Conservation (phyloP, 2,888 invertebrate genomes). For the Alloscopus bannaensis region DNA sequence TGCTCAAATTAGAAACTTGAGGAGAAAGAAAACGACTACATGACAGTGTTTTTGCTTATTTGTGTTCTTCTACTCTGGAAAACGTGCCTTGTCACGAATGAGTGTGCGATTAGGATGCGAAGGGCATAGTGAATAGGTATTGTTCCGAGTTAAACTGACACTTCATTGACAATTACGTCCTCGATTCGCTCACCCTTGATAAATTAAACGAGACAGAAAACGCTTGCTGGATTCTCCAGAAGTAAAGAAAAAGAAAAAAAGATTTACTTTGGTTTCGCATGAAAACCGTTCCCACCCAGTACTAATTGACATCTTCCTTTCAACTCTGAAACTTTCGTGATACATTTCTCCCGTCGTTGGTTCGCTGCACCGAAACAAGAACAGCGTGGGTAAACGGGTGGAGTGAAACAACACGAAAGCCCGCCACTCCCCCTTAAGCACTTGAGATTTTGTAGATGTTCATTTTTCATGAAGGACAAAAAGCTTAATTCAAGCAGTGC, state of each 20-base stretch:
- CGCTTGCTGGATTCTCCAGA: background rate
- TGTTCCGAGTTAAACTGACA: conserved; percentile 5
- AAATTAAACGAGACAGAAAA: background rate
- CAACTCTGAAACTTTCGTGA: background rate
- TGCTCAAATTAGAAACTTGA: background rate
- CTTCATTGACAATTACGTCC: conserved; percentile 3
- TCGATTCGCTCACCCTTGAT: background rate
- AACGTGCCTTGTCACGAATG: background rate
- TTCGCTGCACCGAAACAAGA: background rate
- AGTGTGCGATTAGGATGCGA: background rate
- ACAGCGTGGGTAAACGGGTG: background rate
- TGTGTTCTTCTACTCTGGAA: conserved; percentile 2
- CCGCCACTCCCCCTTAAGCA: background rate
- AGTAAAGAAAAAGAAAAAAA: too few species aligned
- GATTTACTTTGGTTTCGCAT: background rate
- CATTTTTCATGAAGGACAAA: background rate
- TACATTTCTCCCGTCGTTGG: background rate
- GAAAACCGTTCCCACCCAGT: background rate
- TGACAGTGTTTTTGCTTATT: background rate
- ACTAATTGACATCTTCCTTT: conserved; percentile 28
- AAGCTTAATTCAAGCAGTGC: background rate
- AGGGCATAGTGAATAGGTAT: background rate
- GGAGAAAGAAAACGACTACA: background rate
- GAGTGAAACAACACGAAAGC: background rate
- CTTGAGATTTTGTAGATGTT: background rate